Percentiles rank a stretch among this genome's conserved stretches.
Evolutionary conservation across 2,888 invertebrate species (phyloP).

Genomic region (Agrochola litura): DNA sequence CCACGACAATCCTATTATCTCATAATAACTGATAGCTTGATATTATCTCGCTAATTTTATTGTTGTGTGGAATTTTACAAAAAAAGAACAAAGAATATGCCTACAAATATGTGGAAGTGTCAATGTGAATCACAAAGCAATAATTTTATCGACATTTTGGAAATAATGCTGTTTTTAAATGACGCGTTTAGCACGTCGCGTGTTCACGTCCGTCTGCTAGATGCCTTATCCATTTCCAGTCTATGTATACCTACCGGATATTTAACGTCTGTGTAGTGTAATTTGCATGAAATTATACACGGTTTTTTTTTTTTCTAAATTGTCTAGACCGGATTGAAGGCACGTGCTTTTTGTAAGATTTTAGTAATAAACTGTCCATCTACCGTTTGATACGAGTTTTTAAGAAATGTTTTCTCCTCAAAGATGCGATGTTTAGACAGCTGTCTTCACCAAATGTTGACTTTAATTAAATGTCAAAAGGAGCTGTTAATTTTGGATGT

Average conservation of each 20-base stretch:
- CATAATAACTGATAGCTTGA: slow-evolving; percentile 49
- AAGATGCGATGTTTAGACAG: slow-evolving; percentile 44
- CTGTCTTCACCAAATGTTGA: slow-evolving; percentile 42
- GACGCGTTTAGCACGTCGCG: slow-evolving; percentile 1
- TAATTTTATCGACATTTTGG: slow-evolving; percentile 1
- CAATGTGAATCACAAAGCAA: slow-evolving; percentile 24
- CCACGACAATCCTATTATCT: slow-evolving; percentile 56
- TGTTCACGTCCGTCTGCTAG: slow-evolving; percentile 31
- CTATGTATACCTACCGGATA: slow-evolving; percentile 40
- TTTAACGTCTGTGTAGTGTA: slow-evolving; percentile 54
- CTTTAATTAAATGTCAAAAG: slow-evolving; percentile 20
- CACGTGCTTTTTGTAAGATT: slow-evolving; percentile 54
- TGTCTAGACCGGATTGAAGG: slow-evolving; percentile 45
- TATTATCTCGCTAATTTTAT: slow-evolving; percentile 53
- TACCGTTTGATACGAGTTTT: not conserved
- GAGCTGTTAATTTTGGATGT: slow-evolving; percentile 22
- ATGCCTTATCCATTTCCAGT: slow-evolving; percentile 49
- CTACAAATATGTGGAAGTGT: slow-evolving; percentile 4
- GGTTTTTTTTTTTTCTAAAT: slow-evolving; percentile 41
- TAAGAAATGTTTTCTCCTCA: slow-evolving; percentile 22
- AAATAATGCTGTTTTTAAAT: not conserved
- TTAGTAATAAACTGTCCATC: slow-evolving; percentile 1
- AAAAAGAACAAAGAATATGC: slow-evolving; percentile 24
- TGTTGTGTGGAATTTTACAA: slow-evolving; percentile 33
- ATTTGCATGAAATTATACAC: slow-evolving; percentile 74